Conservation (phyloP, 2,797 vertebrate genomes). For the Cercopithecus petaurista region DNA sequence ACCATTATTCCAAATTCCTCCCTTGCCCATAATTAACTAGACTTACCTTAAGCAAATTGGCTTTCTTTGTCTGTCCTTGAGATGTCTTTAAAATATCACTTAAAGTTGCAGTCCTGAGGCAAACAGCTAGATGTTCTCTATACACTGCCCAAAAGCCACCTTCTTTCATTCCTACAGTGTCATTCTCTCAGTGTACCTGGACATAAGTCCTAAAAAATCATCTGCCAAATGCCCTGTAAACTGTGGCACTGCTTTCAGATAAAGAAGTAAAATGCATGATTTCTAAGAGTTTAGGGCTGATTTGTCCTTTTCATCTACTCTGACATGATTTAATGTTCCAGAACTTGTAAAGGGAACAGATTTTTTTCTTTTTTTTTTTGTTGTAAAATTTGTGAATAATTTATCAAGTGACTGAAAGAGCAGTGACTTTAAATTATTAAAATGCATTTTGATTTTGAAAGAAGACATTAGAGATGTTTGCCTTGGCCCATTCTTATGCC, state of each 20-base stretch:
- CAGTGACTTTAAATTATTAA: conserved; percentile 83
- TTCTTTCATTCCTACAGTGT: not conserved
- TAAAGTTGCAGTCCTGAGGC: not conserved
- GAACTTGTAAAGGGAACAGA: conserved; percentile 79
- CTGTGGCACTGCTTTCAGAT: not conserved
- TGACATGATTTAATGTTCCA: conserved; percentile 82
- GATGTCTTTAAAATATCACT: not conserved
- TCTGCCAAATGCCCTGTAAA: not conserved
- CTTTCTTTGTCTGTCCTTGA: not conserved
- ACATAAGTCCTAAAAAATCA: not conserved
- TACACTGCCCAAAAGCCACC: not conserved
- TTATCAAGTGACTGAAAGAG: conserved; percentile 80
- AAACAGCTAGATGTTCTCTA: not conserved
- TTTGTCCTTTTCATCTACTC: conserved; percentile 79
- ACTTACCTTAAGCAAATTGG: not conserved
- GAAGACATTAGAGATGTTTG: conserved; percentile 80
- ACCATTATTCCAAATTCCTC: not conserved
- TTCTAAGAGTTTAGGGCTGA: conserved; percentile 75
- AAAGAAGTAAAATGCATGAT: conserved; percentile 72
- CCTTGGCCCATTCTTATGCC: conserved; percentile 67
- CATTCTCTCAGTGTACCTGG: not conserved
- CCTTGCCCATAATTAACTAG: not conserved
- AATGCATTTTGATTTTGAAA: conserved; percentile 75
- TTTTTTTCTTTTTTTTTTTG: conserved; percentile 10
- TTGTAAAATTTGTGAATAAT: conserved; percentile 83